Evolutionary conservation across 1,140 invertebrate genomes (phyloP).

Genomic region (Ceratina japonica): DNA sequence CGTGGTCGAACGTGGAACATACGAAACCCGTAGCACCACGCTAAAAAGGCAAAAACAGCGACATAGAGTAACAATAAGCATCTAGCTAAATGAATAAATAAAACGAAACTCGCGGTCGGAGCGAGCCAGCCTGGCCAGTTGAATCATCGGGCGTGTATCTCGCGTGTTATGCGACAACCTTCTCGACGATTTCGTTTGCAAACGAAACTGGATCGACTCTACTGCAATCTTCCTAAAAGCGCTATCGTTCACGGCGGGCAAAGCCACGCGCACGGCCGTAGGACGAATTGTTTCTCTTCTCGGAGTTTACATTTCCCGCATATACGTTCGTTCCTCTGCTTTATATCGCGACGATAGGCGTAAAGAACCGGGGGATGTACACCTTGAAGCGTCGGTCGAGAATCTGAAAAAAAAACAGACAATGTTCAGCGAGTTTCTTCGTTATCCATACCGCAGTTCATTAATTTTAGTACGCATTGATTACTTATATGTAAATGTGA

Average conservation of each 20-base stretch:
- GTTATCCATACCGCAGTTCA: too few species aligned
- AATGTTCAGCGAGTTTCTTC: not conserved
- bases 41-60: not conserved
- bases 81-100: too few species aligned
- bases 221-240: slow-evolving; percentile 30
- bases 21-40: not conserved
- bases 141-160: not conserved
- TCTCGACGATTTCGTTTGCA: slow-evolving; percentile 25
- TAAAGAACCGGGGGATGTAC: not conserved
- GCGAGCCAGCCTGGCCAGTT: not conserved
- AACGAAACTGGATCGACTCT: slow-evolving; percentile 18
- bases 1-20: not conserved
- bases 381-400: not conserved
- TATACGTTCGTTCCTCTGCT: not conserved
- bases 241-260: not conserved
- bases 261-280: not conserved
- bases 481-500: too few species aligned
- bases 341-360: not conserved
- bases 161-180: not conserved
- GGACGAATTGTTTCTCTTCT: not conserved
- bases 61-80: not conserved
- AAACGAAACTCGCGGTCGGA: not conserved
- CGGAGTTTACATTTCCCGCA: not conserved
- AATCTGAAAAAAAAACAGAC: not conserved
- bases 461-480: too few species aligned